A percentile compares a stretch with the other conserved stretches of the same genome.
Evolutionary conservation across 2,888 invertebrate genomes (phyloP).

Genomic region (Dicycla oo): DNA sequence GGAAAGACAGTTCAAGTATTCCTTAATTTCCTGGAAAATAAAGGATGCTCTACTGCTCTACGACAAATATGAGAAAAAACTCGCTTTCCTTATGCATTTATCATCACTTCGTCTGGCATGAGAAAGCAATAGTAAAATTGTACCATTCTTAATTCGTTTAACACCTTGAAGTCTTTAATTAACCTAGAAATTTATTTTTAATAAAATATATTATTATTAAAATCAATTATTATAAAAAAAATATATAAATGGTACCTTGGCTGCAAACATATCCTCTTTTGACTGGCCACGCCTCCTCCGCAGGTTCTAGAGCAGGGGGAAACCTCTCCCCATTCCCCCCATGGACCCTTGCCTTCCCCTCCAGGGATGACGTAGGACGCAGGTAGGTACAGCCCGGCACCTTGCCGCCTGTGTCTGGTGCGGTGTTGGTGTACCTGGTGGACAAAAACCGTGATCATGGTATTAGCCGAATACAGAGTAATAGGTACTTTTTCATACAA

Average conservation of each 20-base stretch:
- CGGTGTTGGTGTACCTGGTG: slow-evolving; percentile 90
- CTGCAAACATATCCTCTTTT: slow-evolving; percentile 94
- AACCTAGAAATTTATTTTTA: too few species aligned
- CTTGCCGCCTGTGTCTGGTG: slow-evolving; percentile 94
- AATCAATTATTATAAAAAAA: too few species aligned
- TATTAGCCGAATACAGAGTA: too few species aligned
- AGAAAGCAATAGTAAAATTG: neutral
- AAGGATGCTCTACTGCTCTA: neutral
- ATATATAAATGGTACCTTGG: too few species aligned
- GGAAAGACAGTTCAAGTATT: neutral
- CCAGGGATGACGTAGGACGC: slow-evolving; percentile 93
- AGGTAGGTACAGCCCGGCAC: slow-evolving; percentile 93
- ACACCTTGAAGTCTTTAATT: neutral
- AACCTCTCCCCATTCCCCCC: slow-evolving; percentile 96
- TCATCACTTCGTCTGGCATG: too few species aligned
- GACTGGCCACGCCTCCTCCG: slow-evolving; percentile 97
- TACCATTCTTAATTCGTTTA: neutral
- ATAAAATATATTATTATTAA: too few species aligned
- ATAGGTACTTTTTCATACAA: too few species aligned
- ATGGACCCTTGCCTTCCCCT: slow-evolving; percentile 91
- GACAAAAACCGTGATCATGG: slow-evolving; percentile 6
- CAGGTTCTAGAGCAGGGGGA: slow-evolving; percentile 97
- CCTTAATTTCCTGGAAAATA: neutral
- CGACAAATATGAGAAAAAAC: neutral
- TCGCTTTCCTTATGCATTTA: neutral